Conservation (phyloP, 2,888 invertebrate species). For the Seira sanloemensis region DNA sequence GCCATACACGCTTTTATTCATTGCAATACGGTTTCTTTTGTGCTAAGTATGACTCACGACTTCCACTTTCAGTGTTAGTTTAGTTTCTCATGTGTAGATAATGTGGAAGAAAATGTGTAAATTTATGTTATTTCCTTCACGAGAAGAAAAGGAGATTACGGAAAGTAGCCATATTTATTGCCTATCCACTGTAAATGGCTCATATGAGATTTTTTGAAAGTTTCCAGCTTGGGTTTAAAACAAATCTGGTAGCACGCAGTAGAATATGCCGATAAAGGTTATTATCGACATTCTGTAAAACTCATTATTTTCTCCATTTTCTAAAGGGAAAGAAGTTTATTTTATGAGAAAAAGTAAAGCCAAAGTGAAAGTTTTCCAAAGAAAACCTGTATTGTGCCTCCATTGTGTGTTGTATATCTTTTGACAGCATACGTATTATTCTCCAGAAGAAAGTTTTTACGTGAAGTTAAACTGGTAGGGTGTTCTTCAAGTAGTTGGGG, state of each 20-base stretch:
- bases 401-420: slow-evolving; percentile 7
- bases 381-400: slow-evolving; percentile 14
- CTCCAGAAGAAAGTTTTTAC: slow-evolving; percentile 38
- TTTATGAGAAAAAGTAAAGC: not conserved
- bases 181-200: not conserved
- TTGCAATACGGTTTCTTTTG: not conserved
- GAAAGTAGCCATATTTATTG: not conserved
- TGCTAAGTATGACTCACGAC: not conserved
- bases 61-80: not conserved
- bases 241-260: not conserved
- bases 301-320: not conserved
- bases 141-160: not conserved
- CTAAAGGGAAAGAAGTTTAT: not conserved
- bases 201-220: not conserved
- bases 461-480: slow-evolving; percentile 36
- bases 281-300: slow-evolving; percentile 23
- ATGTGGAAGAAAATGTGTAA: not conserved
- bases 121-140: not conserved
- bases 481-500: slow-evolving; percentile 49
- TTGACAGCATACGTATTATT: slow-evolving; percentile 27
- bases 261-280: not conserved
- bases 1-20: not conserved
- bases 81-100: not conserved
- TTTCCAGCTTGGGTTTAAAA: not conserved
- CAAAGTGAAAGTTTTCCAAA: not conserved